Percentiles rank a stretch among this genome's conserved stretches.
Conservation (phyloP, 2,797 vertebrate genomes). For the Valencia hispanica region DNA sequence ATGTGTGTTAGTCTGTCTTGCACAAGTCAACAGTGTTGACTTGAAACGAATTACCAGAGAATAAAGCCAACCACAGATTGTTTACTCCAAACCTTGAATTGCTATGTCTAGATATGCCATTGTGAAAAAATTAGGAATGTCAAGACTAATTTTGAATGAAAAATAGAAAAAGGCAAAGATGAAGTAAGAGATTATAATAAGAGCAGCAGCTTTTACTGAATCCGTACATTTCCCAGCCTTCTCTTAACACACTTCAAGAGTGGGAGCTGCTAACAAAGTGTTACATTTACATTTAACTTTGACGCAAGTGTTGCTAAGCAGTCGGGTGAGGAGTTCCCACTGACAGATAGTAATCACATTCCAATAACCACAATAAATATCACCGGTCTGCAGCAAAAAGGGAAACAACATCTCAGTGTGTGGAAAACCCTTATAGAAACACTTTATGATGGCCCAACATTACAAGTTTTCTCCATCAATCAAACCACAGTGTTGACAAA, state of each 20-base stretch:
- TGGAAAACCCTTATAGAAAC: constrained; percentile 8
- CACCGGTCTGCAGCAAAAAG: neutral
- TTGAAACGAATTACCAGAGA: neutral
- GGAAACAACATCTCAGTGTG: neutral
- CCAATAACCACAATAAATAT: constrained; percentile 18
- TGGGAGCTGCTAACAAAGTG: constrained; percentile 46
- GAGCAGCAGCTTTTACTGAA: constrained; percentile 40
- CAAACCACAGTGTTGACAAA: constrained; percentile 18
- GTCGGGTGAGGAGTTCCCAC: constrained; percentile 25
- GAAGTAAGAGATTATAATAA: constrained; percentile 41
- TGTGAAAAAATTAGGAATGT: constrained; percentile 44
- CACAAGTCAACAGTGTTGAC: neutral
- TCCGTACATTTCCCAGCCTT: constrained; percentile 24
- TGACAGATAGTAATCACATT: constrained; percentile 25
- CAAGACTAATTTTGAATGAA: constrained; percentile 43
- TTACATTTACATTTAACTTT: constrained; percentile 52
- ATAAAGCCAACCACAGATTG: neutral
- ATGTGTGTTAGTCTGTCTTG: neutral
- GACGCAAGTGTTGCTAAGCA: constrained; percentile 52
- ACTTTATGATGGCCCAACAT: constrained; percentile 17
- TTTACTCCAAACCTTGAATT: constrained; percentile 14
- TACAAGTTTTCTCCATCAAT: constrained; percentile 12
- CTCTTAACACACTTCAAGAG: constrained; percentile 32
- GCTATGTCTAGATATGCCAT: constrained; percentile 2
- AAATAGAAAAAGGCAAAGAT: constrained; percentile 35